Base-by-base conservation (phyloP, 2,888 invertebrate species). In the Acanthosoma haemorrhoidale region DNA sequence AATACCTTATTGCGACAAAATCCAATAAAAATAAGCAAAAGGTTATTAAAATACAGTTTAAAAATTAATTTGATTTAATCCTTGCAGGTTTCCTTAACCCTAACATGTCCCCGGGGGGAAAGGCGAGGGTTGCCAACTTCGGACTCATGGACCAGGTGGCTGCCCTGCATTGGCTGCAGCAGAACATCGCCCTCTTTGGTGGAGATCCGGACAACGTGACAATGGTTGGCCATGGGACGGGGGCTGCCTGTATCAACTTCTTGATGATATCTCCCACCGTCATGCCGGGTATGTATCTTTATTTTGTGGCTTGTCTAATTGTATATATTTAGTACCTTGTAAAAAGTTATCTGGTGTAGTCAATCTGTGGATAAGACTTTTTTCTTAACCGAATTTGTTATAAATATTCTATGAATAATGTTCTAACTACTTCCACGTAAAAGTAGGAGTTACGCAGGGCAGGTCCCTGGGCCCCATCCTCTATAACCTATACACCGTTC, bases 101-200 rank as follows among this genome's bases (percentile, higher is more conserved):
- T 74, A 94, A 94, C 81, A 90, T 91, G 73, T 86, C 89, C 70
- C 93, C 93, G 0, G 90, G 91, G 77, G 82, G 88, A 73, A 91
- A 91, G 79, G 92, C 92, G n/a, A 85, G 92, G 69, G 92, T 94
- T 21, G 93, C 94, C 34, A 99, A 99, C 85, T 96, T 96, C 80
- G 98, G 97, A 1, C 85, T 98, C 74, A 94, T 96, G 91, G 98
- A 97, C 83, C 94, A 96, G 82, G 92, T 96, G 79, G 96, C 96
- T 0, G 96, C 96, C 0, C 83, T 99, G 59, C 95, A 96, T 78
- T 98, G 97, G 97, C 89, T 98, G 72, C 92, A 95, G 78, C 94
- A 95, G 80, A 96, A 97, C 81, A 93, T 98, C 71, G 92, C 88
- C 5, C 86, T 91, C 73, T 98, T 99, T 80, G 96, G 96, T 69